Evolutionary conservation across 2,888 invertebrate species (phyloP).

Genomic region (Acrocyrtus sp.): DNA sequence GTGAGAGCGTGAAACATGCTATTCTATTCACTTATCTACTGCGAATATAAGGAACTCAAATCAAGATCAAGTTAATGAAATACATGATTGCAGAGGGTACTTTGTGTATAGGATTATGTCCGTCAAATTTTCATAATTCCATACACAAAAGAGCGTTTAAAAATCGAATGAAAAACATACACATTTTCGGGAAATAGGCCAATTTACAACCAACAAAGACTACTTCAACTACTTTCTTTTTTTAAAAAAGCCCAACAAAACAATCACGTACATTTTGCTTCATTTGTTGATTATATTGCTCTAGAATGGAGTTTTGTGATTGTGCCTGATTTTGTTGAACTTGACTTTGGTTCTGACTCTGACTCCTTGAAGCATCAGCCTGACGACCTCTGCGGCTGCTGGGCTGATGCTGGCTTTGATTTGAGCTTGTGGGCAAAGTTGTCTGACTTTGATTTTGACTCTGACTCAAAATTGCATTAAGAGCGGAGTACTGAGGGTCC

Average conservation of each 20-base stretch:
- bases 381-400: slow-evolving; percentile 59
- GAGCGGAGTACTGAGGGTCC: slow-evolving; percentile 56
- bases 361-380: slow-evolving; percentile 57
- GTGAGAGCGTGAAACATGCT: slow-evolving; percentile 35
- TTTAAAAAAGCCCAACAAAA: slow-evolving; percentile 28
- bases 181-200: slow-evolving; percentile 21
- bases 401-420: slow-evolving; percentile 57
- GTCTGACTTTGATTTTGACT: slow-evolving; percentile 56
- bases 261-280: slow-evolving; percentile 59
- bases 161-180: slow-evolving; percentile 36
- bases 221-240: too few species aligned
- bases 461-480: slow-evolving; percentile 57
- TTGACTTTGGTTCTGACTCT: slow-evolving; percentile 57
- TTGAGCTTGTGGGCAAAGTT: slow-evolving; percentile 52
- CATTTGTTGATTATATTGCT: slow-evolving; percentile 61
- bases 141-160: slow-evolving; percentile 15
- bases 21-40: slow-evolving; percentile 15
- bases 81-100: slow-evolving; percentile 12
- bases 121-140: slow-evolving; percentile 29
- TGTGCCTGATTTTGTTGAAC: slow-evolving; percentile 58
- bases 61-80: slow-evolving; percentile 17
- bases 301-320: slow-evolving; percentile 59
- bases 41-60: slow-evolving; percentile 41
- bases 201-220: slow-evolving; percentile 36
- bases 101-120: slow-evolving; percentile 26